Base-by-base conservation (phyloP, 2,113 vertebrate genomes). In the Apus apus region DNA sequence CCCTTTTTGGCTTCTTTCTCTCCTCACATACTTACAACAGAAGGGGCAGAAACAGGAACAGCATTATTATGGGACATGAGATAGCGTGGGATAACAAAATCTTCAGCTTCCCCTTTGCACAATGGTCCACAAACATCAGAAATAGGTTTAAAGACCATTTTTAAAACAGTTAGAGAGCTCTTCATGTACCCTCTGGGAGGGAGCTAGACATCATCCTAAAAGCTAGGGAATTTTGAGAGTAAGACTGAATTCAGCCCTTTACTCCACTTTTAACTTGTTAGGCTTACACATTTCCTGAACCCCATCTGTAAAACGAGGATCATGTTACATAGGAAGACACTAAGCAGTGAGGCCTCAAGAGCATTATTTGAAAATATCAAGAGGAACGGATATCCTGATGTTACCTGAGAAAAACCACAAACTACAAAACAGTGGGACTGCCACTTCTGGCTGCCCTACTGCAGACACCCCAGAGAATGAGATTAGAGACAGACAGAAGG, bases 251-350 rank as follows among this genome's bases (percentile, higher is more conserved):
- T 54, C 68, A 77, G 65, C 21, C 48, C 64, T 84, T 90, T 46
- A 53, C 30, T 76, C 9, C 53, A 53, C 65, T 72, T 90, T 13
- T 29, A 81, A 53, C 30, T 50, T 38, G 30, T 68, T 13, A 57
- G 0, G 0, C 61, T 65, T 36, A 77, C 30, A 53, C 8, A 20
- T 13, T 76, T 72, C 50, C 3, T 0, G 6, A 75, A 68, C 8
- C 18, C 22, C 54, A 50, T 4, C 56, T 5, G 3, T 56, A 77
- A 66, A 94, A 82, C 3, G 15, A 43, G 82, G 82, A 30, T n/a
- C 72, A 17, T 0, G 0, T 79, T 48, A 68, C 82, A 74, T 23
- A 67, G 23, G 29, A 56, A 62, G 48, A n/a, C 43, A 62, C 45
- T 34, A 51, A 60, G 45, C 57, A 68, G 30, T 1, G 3, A 30